Base-by-base conservation (phyloP, 2,888 invertebrate species). In the Lasius platythorax region DNA sequence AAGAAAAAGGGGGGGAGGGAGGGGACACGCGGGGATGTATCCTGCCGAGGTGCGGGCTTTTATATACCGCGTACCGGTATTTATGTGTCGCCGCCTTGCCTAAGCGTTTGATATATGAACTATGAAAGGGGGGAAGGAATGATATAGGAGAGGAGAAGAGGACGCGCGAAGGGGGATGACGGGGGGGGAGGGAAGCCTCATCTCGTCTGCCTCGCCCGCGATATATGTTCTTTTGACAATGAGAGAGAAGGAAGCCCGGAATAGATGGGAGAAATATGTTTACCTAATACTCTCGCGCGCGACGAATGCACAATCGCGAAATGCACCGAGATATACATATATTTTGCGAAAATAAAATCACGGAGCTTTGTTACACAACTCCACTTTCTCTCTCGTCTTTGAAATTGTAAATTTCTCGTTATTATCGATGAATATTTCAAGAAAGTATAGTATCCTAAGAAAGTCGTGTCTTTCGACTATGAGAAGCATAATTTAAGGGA, bases 41-140 rank as follows among this genome's bases (percentile, higher is more conserved):
- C 82, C 87, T 72, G 76, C 73, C 82, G 83, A 85, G 86, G 87
- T 86, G 84, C 82, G 86, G 88, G 89, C 87, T 88, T 92, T 93
- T 91, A 93, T 93, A 92, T 84, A 93, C 92, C 92, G 91, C 91
- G 91, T 87, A 89, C 86, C 72, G 92, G 93, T 94, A 94, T 94
- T 94, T 94, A 93, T 94, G 94, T 93, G 93, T 93, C 93, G 91
- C 93, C 93, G 93, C 93, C 93, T 93, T 90, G 87, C 93, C 93
- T 93, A 93, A 93, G 93, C 93, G 91, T 91, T 92, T 94, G 94
- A 94, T 94, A 94, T 94, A 94, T 94, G 92, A 94, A 94, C 93
- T 94, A 92, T 91, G 91, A 92, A 82, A 50, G 58, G 33, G 50
- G 37, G 11, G 5, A 37, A 70, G 50, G 79, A 66, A 66, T 74